These are phyloP conservation scores for Cephus spinipes DNA, from an alignment of 2,888 invertebrate species.

Conservation along the genomic window DNA sequence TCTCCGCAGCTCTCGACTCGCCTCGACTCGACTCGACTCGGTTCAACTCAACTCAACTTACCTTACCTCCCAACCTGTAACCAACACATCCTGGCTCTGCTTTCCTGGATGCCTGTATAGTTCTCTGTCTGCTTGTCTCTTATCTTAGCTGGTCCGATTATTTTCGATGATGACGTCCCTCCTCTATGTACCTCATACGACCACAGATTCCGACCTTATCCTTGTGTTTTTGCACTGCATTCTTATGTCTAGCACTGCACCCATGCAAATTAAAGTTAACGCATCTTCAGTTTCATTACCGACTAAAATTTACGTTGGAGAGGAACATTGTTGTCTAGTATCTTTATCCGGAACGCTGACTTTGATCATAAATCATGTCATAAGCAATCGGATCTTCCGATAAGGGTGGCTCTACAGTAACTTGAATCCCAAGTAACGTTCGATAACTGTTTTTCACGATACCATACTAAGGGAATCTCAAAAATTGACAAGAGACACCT, in stretches of 20 bases:
- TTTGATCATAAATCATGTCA: neutral
- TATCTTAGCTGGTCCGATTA: slow-evolving; percentile 49
- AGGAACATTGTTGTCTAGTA: neutral
- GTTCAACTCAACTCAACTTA: neutral
- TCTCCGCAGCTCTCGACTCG: neutral
- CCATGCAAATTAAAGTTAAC: slow-evolving; percentile 7
- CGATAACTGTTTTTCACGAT: neutral
- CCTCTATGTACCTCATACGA: slow-evolving; percentile 3
- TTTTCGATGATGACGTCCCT: slow-evolving; percentile 60
- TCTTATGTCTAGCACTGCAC: slow-evolving; percentile 26
- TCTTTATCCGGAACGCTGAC: neutral
- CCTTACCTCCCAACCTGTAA: neutral
- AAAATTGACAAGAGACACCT: slow-evolving; percentile 11
- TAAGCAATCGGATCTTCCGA: neutral
- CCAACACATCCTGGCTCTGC: neutral
- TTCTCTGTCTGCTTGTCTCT: slow-evolving; percentile 6
- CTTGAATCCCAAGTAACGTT: neutral
- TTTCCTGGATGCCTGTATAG: neutral
- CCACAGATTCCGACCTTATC: slow-evolving; percentile 28
- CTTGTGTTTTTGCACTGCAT: slow-evolving; percentile 34
- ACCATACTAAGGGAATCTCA: neutral
- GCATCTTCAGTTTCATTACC: neutral
- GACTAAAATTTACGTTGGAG: neutral
- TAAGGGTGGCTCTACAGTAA: neutral
- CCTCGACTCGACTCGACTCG: neutral